These are phyloP conservation scores for Gallinago jamesoni DNA, from an alignment of 2,113 vertebrate genomes.

Conservation along the genomic window DNA sequence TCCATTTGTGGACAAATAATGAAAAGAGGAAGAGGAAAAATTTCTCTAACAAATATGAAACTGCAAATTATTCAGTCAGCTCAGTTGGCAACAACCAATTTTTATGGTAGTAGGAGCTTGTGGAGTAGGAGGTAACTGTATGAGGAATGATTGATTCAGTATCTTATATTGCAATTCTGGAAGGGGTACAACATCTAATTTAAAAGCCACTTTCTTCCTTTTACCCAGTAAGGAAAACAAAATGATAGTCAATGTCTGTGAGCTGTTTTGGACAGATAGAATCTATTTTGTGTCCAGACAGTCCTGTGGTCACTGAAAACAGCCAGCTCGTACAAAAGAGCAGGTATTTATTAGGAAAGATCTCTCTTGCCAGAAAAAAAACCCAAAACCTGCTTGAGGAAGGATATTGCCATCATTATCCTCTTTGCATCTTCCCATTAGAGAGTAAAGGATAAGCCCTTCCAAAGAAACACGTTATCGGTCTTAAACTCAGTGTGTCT, in stretches of 20 bases:
- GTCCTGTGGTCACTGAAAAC: neutral
- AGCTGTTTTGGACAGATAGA: neutral
- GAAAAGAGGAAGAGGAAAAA: neutral
- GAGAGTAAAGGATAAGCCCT: neutral
- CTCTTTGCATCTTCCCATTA: neutral
- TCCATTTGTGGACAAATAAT: neutral
- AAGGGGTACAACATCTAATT: constrained; percentile 44
- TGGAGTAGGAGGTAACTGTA: constrained; percentile 46
- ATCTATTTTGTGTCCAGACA: neutral
- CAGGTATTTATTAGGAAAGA: neutral
- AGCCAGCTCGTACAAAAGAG: neutral
- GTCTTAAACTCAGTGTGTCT: neutral
- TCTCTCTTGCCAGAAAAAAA: neutral
- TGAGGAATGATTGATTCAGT: constrained; percentile 45
- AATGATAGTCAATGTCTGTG: constrained; percentile 3
- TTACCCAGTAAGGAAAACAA: constrained; percentile 14
- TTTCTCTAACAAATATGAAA: constrained; percentile 1
- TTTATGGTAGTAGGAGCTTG: constrained; percentile 30
- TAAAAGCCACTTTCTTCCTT: constrained; percentile 25
- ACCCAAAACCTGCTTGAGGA: neutral
- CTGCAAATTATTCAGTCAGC: constrained; percentile 6
- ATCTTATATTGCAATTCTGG: constrained; percentile 42
- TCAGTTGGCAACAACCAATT: constrained; percentile 21
- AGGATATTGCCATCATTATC: neutral
- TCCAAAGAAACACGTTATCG: neutral